Evolutionary conservation across 2,888 invertebrate genomes (phyloP).

Genomic region (Mimachlamys varia): DNA sequence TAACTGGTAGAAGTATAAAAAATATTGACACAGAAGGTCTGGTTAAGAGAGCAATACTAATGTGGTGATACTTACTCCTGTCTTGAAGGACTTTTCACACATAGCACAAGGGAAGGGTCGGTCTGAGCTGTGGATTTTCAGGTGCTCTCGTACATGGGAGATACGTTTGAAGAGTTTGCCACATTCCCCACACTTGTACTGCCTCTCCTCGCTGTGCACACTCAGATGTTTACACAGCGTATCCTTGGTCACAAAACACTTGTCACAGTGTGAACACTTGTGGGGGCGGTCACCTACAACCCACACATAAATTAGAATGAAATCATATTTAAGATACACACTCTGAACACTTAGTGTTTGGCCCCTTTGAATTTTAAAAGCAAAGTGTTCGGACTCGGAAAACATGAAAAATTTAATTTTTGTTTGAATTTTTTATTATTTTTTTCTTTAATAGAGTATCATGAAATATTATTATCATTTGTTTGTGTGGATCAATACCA

Average conservation of each 20-base stretch:
- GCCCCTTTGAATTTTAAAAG: no score
- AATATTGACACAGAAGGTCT: no score
- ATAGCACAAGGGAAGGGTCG: slow-evolving; percentile 74
- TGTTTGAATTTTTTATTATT: no score
- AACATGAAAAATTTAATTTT: no score
- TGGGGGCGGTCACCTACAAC: slow-evolving; percentile 75
- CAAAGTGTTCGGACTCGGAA: no score
- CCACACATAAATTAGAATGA: background rate
- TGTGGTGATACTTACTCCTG: slow-evolving; percentile 69
- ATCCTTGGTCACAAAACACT: slow-evolving; percentile 77
- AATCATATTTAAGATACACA: background rate
- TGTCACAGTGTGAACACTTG: slow-evolving; percentile 73
- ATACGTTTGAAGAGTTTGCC: slow-evolving; percentile 80
- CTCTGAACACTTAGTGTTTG: background rate
- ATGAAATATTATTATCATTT: no score
- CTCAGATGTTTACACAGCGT: slow-evolving; percentile 76
- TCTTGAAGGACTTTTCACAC: slow-evolving; percentile 78
- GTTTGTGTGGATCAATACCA: no score
- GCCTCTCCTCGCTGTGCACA: slow-evolving; percentile 74
- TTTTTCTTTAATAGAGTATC: no score
- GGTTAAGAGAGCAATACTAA: background rate
- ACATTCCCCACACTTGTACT: slow-evolving; percentile 80
- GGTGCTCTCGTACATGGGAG: slow-evolving; percentile 78
- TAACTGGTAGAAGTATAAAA: no score
- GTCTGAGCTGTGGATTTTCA: slow-evolving; percentile 76